Evolutionary conservation across 1,140 invertebrate species (phyloP).

Genomic region (Drosophila leontia): DNA sequence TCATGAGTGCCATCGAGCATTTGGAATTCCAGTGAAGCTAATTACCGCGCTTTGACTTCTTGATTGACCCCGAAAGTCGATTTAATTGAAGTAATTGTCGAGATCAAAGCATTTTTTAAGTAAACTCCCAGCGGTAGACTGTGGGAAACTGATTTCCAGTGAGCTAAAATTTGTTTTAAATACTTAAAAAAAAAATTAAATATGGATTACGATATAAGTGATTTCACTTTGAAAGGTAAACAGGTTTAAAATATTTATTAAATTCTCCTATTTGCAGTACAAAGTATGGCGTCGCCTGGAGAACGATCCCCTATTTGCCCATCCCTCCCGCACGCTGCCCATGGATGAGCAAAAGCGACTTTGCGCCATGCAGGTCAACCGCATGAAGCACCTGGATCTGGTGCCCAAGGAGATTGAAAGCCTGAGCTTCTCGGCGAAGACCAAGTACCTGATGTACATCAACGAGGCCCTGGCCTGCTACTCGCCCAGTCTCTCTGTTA

Average conservation of each 20-base stretch:
- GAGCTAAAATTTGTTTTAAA: neutral
- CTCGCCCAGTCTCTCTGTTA: conserved; percentile 88
- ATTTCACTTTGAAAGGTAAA: too few species aligned
- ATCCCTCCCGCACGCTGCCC: conserved; percentile 86
- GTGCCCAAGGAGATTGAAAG: conserved; percentile 87
- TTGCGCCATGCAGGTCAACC: conserved; percentile 88
- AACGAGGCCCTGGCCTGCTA: conserved; percentile 89
- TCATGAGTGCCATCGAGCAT: neutral
- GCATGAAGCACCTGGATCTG: conserved; percentile 87
- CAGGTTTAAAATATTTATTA: neutral
- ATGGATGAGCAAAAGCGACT: conserved; percentile 90
- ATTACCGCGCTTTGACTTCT: conserved; percentile 13
- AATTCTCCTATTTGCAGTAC: conserved; percentile 87
- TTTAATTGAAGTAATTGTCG: conserved; percentile 17
- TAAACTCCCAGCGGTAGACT: neutral
- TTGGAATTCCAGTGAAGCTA: neutral
- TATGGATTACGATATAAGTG: too few species aligned
- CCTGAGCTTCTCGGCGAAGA: conserved; percentile 88
- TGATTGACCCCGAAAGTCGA: neutral
- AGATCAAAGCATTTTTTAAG: neutral
- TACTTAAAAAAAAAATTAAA: neutral
- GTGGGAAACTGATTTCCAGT: neutral
- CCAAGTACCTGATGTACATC: conserved; percentile 89
- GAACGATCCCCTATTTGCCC: conserved; percentile 92
- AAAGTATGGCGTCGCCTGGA: conserved; percentile 92